Conservation (phyloP, 2,888 invertebrate genomes). For the Ptychoptera contaminata region DNA sequence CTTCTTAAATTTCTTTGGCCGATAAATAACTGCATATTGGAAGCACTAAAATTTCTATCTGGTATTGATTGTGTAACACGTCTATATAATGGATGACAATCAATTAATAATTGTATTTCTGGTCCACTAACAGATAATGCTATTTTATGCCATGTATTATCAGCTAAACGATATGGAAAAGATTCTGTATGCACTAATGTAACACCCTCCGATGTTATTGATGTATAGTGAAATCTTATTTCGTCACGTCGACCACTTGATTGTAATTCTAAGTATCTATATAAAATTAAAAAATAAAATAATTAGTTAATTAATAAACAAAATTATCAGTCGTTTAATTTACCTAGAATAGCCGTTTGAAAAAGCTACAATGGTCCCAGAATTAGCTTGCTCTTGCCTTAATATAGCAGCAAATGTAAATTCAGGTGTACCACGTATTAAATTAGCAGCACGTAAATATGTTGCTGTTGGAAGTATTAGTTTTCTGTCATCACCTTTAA, state of each 20-base stretch:
- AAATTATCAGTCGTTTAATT: no score
- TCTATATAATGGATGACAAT: constrained; percentile 75
- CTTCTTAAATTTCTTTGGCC: constrained; percentile 67
- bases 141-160: constrained; percentile 76
- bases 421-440: constrained; percentile 56
- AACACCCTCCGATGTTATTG: constrained; percentile 36
- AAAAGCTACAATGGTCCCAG: constrained; percentile 70
- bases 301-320: constrained; percentile 1
- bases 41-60: constrained; percentile 58
- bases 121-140: constrained; percentile 72
- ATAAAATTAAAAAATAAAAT: constrained; percentile 12
- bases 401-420: constrained; percentile 66
- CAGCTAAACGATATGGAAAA: constrained; percentile 75
- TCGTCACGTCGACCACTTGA: constrained; percentile 79
- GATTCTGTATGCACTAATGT: constrained; percentile 60
- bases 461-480: constrained; percentile 12
- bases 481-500: constrained; percentile 13
- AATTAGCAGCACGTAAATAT: constrained; percentile 44
- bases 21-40: constrained; percentile 64
- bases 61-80: constrained; percentile 58
- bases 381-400: constrained; percentile 64
- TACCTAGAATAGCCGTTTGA: constrained; percentile 65
- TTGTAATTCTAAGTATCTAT: constrained; percentile 80
- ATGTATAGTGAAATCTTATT: constrained; percentile 66
- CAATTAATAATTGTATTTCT: constrained; percentile 68